These are phyloP conservation scores for Mylabris sibirica DNA, from an alignment of 2,888 invertebrate genomes.

Conservation along the genomic window DNA sequence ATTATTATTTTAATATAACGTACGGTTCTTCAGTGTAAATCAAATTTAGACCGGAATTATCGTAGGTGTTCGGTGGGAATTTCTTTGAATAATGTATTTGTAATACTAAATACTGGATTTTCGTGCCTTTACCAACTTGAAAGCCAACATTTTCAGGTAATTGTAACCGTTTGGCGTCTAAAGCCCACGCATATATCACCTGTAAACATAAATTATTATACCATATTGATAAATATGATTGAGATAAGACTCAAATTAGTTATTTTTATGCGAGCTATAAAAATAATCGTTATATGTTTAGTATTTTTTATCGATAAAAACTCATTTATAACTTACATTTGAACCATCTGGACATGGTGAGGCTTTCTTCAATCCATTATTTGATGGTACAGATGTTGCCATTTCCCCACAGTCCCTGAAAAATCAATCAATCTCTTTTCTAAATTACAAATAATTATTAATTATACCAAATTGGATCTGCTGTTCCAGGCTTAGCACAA, in stretches of 20 bases:
- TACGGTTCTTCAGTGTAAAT: conserved; percentile 78
- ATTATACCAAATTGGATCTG: conserved; percentile 77
- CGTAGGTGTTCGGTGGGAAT: conserved; percentile 72
- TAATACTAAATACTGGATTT: conserved; percentile 87
- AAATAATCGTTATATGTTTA: too few species aligned
- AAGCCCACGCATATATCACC: conserved; percentile 95
- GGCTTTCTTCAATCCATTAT: conserved; percentile 63
- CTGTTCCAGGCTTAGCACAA: conserved; percentile 80
- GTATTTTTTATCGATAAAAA: too few species aligned
- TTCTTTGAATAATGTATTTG: conserved; percentile 72
- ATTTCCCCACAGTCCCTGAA: conserved; percentile 94
- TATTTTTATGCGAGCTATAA: too few species aligned
- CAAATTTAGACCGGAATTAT: conserved; percentile 84
- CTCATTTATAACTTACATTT: conserved; percentile 63
- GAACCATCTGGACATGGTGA: conserved; percentile 80
- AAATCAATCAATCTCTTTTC: conserved; percentile 18
- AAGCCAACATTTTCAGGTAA: conserved; percentile 92
- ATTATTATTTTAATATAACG: conserved; percentile 54
- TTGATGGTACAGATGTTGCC: conserved; percentile 64
- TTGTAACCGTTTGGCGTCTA: conserved; percentile 83
- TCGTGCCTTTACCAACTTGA: conserved; percentile 83
- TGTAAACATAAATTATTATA: conserved; percentile 55
- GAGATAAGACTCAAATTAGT: too few species aligned
- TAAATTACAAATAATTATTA: neutral
- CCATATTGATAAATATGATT: neutral